Conservation (phyloP, 2,113 vertebrate species). For the Prietella phreatophila region DNA sequence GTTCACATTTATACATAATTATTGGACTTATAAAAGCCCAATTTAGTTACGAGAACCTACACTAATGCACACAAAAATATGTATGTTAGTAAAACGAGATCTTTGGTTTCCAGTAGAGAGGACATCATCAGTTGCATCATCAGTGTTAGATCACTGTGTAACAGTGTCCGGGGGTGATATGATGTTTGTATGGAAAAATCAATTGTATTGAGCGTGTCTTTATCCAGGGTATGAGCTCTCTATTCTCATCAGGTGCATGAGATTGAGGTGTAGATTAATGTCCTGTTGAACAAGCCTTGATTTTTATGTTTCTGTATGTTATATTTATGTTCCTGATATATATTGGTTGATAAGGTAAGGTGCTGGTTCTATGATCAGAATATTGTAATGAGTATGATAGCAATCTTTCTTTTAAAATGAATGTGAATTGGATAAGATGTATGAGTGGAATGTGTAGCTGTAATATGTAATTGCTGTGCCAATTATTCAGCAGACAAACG, state of each 20-base stretch:
- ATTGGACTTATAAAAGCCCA: not conserved
- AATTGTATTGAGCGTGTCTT: conserved; percentile 40
- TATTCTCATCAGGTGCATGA: conserved; percentile 27
- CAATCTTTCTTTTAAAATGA: not conserved
- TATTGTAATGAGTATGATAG: not conserved
- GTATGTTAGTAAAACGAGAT: not conserved
- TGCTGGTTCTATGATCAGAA: not conserved
- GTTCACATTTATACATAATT: not conserved
- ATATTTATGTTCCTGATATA: not conserved
- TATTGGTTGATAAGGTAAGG: not conserved
- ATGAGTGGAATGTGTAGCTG: not conserved
- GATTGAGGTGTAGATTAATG: conserved; percentile 4
- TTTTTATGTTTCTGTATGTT: not conserved
- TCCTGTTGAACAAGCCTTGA: not conserved
- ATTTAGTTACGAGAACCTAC: not conserved
- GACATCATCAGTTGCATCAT: conserved; percentile 29
- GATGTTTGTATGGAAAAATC: conserved; percentile 35
- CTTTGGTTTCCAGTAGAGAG: conserved; percentile 50
- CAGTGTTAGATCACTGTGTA: conserved; percentile 26
- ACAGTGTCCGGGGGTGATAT: conserved; percentile 34
- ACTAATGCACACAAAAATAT: not conserved
- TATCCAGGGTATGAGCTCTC: not conserved
- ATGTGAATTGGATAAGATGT: not conserved
- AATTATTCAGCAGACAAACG: not conserved
- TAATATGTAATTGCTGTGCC: not conserved